Evolutionary conservation across 2,888 invertebrate genomes (phyloP).

Genomic region (Gryllus longicercus): DNA sequence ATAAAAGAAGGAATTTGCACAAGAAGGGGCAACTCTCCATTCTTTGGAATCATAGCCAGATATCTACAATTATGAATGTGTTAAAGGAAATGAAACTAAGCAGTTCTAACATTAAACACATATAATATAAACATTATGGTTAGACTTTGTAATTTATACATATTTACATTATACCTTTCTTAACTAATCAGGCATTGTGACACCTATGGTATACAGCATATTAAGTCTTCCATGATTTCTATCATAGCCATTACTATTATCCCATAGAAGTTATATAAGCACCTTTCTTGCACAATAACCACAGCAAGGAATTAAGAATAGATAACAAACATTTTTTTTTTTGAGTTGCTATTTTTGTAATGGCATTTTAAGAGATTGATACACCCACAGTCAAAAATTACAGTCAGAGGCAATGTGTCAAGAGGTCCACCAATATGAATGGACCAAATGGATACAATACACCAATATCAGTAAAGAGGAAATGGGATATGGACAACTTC

Average conservation of each 20-base stretch:
- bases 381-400: conserved; percentile 19
- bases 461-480: not conserved
- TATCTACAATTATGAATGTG: not conserved
- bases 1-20: conserved; percentile 3
- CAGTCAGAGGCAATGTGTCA: not conserved
- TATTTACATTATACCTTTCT: conserved; percentile 30
- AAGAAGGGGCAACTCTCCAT: not conserved
- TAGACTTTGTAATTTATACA: conserved; percentile 32
- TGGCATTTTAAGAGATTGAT: conserved; percentile 4
- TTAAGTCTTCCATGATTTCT: not conserved
- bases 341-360: conserved; percentile 19
- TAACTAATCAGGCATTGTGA: conserved; percentile 20
- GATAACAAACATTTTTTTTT: conserved; percentile 18
- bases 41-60: not conserved
- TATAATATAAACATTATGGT: conserved; percentile 20
- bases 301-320: conserved; percentile 22
- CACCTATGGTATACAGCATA: not conserved
- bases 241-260: not conserved
- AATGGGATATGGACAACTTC: conserved; percentile 10
- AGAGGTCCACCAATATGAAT: not conserved
- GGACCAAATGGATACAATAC: not conserved
- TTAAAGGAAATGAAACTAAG: not conserved
- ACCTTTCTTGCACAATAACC: conserved; percentile 19
- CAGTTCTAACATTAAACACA: conserved; percentile 28
- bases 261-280: not conserved